Evolutionary conservation across 2,113 vertebrate genomes (phyloP).

Genomic region (Sterrhoptilus dennistouni): DNA sequence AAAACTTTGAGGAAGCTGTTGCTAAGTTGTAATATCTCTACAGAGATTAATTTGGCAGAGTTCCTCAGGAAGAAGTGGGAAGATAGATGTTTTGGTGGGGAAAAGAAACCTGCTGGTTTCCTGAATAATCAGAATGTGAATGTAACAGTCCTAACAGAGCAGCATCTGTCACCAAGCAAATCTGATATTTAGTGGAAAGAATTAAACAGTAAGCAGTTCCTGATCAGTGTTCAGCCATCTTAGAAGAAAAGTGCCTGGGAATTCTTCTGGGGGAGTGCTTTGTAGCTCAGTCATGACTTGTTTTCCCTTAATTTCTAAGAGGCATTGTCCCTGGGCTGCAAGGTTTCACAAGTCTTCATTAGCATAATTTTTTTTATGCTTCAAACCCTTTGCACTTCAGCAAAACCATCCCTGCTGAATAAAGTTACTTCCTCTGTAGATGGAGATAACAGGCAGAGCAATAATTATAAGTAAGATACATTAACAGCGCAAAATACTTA

Average conservation of each 20-base stretch:
- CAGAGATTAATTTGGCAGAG: background rate
- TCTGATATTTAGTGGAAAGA: background rate
- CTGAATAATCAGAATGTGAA: background rate
- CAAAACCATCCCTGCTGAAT: background rate
- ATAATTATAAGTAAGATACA: background rate
- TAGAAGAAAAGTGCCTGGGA: background rate
- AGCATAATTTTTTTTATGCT: background rate
- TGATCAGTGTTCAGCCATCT: background rate
- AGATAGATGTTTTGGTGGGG: background rate
- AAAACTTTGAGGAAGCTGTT: background rate
- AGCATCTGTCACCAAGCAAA: background rate
- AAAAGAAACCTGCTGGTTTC: background rate
- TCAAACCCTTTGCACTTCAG: background rate
- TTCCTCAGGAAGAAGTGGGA: background rate
- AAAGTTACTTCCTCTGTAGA: background rate
- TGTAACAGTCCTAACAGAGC: background rate
- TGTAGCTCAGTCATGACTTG: accelerated
- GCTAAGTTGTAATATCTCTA: background rate
- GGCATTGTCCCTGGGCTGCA: background rate
- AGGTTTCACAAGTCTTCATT: background rate
- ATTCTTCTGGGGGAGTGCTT: background rate
- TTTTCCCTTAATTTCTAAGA: background rate
- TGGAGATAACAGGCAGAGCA: background rate
- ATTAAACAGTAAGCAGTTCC: background rate
- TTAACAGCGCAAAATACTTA: background rate